Evolutionary conservation across 1,140 invertebrate species (phyloP), one percentile per base, ranked within the genome.

Genomic region (Calliphora vicina): DNA sequence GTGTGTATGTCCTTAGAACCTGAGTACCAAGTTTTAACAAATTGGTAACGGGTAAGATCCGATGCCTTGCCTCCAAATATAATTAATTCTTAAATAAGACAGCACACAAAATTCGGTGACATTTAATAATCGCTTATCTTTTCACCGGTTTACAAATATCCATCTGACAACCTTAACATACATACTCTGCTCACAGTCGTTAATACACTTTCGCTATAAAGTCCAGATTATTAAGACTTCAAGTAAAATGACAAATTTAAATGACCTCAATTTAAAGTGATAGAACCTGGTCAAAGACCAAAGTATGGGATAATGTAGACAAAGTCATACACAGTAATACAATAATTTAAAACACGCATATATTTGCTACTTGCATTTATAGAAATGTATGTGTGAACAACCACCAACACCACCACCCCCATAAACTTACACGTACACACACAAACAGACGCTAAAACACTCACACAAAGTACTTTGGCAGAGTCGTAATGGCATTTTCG

Each of bases 181-280:
- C 10, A 35, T 35, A 8, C 10, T 35, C 35, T 8, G 1, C 29
- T 35, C 5, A 6, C 35, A 2, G 6, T 10, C 1, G 6, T 35
- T 35, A 35, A 35, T 35, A 35, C 35, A 35, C 10, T 35, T 35
- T 35, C 10, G 35, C 35, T 6, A 35, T 5, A 35, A 2, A 2
- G 35, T 5, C 5, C 10, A 17, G 50, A 15, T 57, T n/a, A 57
- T 57, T 57, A 57, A 57, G 50, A 17, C 17, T 57, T 57, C 50
- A 57, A 57, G n/a, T 57, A 57, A 57, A 57, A 17, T 57, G 50
- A 57, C 50, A 57, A 57, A 57, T 57, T 57, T 57, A 57, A 57
- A 57, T 57, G 50, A 57, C 50, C 50, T 57, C 50, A 57, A 57
- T 57, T 57, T 57, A 57, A 57, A n/a, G 50, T 57, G 50, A 57